Evolutionary conservation across 1,140 invertebrate genomes (phyloP), one percentile per base, ranked within the genome.

Genomic region (Dinothrombium tinctorium): DNA sequence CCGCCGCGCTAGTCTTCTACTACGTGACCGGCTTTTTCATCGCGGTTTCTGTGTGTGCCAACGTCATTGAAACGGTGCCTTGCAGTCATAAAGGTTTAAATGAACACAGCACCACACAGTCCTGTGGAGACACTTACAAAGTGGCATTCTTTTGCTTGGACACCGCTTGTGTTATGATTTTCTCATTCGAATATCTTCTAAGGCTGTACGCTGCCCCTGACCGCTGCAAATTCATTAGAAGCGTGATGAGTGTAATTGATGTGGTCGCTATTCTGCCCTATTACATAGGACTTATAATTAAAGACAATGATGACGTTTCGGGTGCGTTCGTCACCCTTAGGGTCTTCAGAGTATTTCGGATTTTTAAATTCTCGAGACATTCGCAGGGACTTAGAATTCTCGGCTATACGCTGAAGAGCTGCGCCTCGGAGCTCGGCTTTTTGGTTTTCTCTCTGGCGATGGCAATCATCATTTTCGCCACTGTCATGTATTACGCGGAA

Each of bases 11-110:
- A 45, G 90, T 98, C 29, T 98, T 99, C 60, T 99, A 99, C 63
- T 99, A 99, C 61, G 92, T 99, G 20, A 98, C 92, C 20, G 92
- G 92, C 14, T 99, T 99, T 65, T 99, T 99, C 64, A 99, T 99
- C 53, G 92, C 92, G 44, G 86, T 98, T 19, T 94, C 86, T 36
- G 94, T 99, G 44, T 76, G 96, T 71, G 92, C 90, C 32, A 98
- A 99, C 60, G 90, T 98, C 33, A 79, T 95, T 36, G 94, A 99
- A 63, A 95, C 89, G 12, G 82, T 95, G 24, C 83, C 87, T 4
- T 94, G 87, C 56, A n/a, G n/a, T n/a, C n/a, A n/a, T n/a, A n/a
- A n/a, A n/a, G 38, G 47, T 8, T 17, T 23, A 12, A 21, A 36
- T 21, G 42, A 45, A 28, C 40, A 33, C 2, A 22, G 35, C 11